Base-by-base conservation (phyloP, 1,140 invertebrate species). In the Octopus bimaculoides region DNA sequence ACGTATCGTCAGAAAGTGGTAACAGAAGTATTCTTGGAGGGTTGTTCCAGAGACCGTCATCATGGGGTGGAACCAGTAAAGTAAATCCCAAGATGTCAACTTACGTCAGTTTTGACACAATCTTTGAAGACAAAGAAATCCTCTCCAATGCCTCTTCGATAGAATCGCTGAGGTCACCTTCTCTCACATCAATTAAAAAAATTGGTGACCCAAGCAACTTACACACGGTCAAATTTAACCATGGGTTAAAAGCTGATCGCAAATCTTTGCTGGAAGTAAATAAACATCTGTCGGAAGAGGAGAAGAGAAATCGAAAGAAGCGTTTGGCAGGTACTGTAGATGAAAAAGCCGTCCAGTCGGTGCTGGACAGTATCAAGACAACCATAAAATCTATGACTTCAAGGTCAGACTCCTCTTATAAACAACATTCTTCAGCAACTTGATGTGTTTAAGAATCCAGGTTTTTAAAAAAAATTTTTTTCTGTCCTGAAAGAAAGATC, bases 71-170 rank as follows among this genome's bases (percentile, higher is more conserved):
- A 9, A 75, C 52, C 8, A 52, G 14, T 9, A 75, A 53, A 41
- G 74, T 75, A 12, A 75, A 75, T 14, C 74, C 74, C 7, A 53
- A 75, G 41, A 53, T 86, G 5, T 88, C 87, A 5, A 87, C 86
- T 5, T 88, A 87, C 79, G 87, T 88, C 61, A 81, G 85, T 53
- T 88, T 88, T 85, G 87, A 88, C 81, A 84, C 87, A 5, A 88
- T 88, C 54, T 87, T 87, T 78, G 87, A 88, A 77, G 83, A 85
- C 73, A 83, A 83, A n/a, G 87, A 88, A 77, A 85, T 85, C 75
- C 82, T 86, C 54, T 41, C 55, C 5, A 80, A 78, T 54, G 26
- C 74, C 17, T 69, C 56, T 0, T 75, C 77, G 52, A 52, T 80
- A 14, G 85, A 88, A 54, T 84, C 85, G 14, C 80, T 85, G 17